Base-by-base conservation (phyloP, 2,113 vertebrate genomes). In the Melanotaenia duboulayi region DNA sequence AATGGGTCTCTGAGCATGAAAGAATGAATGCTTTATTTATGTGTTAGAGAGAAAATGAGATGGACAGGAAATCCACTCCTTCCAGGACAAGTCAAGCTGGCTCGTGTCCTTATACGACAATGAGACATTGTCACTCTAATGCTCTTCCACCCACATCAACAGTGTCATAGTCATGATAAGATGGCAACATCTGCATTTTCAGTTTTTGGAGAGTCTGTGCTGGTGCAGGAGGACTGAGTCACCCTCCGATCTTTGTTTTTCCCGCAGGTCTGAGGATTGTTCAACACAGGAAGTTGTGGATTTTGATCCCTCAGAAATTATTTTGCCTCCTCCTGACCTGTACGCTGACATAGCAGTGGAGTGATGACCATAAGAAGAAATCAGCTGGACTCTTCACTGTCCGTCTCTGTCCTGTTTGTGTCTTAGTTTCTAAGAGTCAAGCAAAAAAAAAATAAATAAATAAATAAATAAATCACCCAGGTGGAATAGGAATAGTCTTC, bases 291-390 rank as follows among this genome's bases (percentile, higher is more conserved):
- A 87, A 25, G 32, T 35, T 5, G 32, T 35, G 3, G 77, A 79
- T 19, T 20, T 60, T 8, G 77, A 84, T 17, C 49, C 70, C 0
- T 72, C 82, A 2, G 54, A 74, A 28, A 7, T 83, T 35, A 81
- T 94, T 28, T 71, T 95, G n/a, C 93, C 94, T 49, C 94, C 94
- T 56, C 94, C 93, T 28, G 92, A 90, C 5, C 77, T 91, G n/a
- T 95, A 92, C 0, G 91, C 93, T 1, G 93, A 94, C 62, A 13
- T 70, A 0, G 9, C 17, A 6, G 28, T 13, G 11, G 65, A 84
- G 57, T 78, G 51, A 80, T 22, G n/a, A 3, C 4, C 13, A n/a
- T 3, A 24, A 72, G 59, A 24, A 24, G 0, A 10, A 76, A 20
- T 20, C 20, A 24, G 11, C 20, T 2, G 4, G 22, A 54, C 39